Base-by-base conservation (phyloP, 2,797 vertebrate genomes). In the Rhinella marina region DNA sequence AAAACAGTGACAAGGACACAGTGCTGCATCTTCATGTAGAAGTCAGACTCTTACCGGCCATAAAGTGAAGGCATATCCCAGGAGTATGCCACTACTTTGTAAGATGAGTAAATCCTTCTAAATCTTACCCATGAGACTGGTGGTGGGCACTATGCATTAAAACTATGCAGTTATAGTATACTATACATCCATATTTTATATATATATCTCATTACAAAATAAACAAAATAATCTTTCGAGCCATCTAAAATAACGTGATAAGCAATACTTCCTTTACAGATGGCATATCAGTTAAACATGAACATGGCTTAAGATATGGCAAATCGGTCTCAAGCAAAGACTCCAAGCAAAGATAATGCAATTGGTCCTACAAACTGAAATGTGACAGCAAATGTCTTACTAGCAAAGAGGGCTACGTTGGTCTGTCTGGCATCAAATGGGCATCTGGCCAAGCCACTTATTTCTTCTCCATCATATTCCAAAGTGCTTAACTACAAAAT, bases 341-440 rank as follows among this genome's bases (percentile, higher is more conserved):
- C 2, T 80, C 89, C 89, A 86, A 89, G 86, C 87, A 90, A 87
- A 89, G 90, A 93, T 90, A 88, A 86, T 90, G 87, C 90, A 93
- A 94, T 95, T 92, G 92, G 92, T 95, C 93, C 92, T 91, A 92
- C 90, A 91, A 16, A 52, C 23, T 50, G 54, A 19, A 52, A 66
- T 76, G 91, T 93, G 92, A 93, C 84, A 90, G 84, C 89, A 91
- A 88, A 92, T 89, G 87, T 92, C 92, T 94, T 96, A 99, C 98
- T 98, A 91, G 98, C 98, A 91, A 99, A 99, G 88, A 99, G 97
- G 92, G 98, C 98, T 90, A 99, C 98, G n/a, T 99, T 99, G 95
- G 98, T 99, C 96, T 99, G 98, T 95, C 95, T 98, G 94, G 98
- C 96, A 95, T 99, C 98, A 93, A 99, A 99, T 0, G 98, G 98